phyloP scores from a whole-genome alignment of 1,140 invertebrate genomes.

The Mylabris phalerata region DNA sequence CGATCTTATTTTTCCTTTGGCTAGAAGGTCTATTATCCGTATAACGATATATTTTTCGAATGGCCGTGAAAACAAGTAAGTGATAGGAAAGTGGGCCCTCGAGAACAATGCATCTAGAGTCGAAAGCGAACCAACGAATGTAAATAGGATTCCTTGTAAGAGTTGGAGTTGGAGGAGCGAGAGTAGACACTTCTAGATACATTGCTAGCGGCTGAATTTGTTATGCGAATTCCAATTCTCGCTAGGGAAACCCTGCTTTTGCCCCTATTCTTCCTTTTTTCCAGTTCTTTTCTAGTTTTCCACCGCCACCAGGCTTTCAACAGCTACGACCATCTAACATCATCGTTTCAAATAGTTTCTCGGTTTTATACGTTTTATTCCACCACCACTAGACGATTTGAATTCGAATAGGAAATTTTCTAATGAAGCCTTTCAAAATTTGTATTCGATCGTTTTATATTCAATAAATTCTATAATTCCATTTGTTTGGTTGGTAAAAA shows the following conservation, averaged over 20 bases:
- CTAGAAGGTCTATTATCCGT: conserved; percentile 23
- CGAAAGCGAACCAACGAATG: conserved; percentile 21
- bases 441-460: no score
- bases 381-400: no score
- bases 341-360: no score
- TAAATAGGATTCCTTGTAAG: conserved; percentile 25
- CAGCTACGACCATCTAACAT: no score
- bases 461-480: no score
- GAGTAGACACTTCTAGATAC: conserved; percentile 21
- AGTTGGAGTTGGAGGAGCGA: not conserved
- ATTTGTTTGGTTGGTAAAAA: no score
- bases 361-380: no score
- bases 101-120: conserved; percentile 25
- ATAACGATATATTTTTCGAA: conserved; percentile 27
- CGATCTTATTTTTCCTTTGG: conserved; percentile 16
- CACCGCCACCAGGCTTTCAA: no score
- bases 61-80: conserved; percentile 32
- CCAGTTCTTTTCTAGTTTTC: no score
- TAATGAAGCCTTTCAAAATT: no score
- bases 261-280: no score
- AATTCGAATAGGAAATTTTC: no score
- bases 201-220: conserved; percentile 21
- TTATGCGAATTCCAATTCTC: conserved; percentile 17
- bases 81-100: conserved; percentile 29
- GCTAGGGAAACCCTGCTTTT: conserved; percentile 7